Percentiles rank a stretch among this genome's conserved stretches.
Evolutionary conservation across 53 echinoderm and acorn worm genomes (phyloP).

Genomic region (Arbacia lixula): DNA sequence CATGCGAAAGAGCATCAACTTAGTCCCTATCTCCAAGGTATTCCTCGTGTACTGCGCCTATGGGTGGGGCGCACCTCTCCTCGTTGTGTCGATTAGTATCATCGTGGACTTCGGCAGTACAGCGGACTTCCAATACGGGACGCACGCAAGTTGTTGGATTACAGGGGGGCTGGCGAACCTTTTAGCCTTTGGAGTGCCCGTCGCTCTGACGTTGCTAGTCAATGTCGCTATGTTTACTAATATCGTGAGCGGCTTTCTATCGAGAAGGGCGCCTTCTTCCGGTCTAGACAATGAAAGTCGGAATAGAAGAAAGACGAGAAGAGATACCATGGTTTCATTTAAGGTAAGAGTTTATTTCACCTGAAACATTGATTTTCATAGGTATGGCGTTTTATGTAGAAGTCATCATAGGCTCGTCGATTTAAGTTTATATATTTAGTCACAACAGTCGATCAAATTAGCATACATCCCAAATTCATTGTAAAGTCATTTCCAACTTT

Average conservation of each 20-base stretch:
- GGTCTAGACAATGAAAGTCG: slow-evolving; percentile 34
- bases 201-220: slow-evolving; percentile 55
- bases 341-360: too few relatives aligned
- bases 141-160: slow-evolving; percentile 39
- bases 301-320: slow-evolving; percentile 30
- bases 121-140: slow-evolving; percentile 51
- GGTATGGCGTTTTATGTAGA: too few relatives aligned
- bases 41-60: slow-evolving; percentile 66
- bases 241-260: slow-evolving; percentile 70
- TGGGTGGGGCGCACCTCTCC: slow-evolving; percentile 74
- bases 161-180: slow-evolving; percentile 55
- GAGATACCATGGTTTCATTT: slow-evolving; percentile 66
- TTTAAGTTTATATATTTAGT: too few relatives aligned
- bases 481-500: too few relatives aligned
- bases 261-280: slow-evolving; percentile 53
- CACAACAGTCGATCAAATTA: too few relatives aligned
- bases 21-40: slow-evolving; percentile 33
- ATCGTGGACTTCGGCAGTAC: slow-evolving; percentile 31
- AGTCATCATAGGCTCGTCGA: too few relatives aligned
- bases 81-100: slow-evolving; percentile 47
- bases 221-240: slow-evolving; percentile 62
- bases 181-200: slow-evolving; percentile 57
- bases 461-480: too few relatives aligned
- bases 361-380: too few relatives aligned
- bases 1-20: slow-evolving; percentile 31